Evolutionary conservation across 1,140 invertebrate species (phyloP), one percentile per base, ranked within the genome.

Genomic region (Drosophila sulfurigaster): DNA sequence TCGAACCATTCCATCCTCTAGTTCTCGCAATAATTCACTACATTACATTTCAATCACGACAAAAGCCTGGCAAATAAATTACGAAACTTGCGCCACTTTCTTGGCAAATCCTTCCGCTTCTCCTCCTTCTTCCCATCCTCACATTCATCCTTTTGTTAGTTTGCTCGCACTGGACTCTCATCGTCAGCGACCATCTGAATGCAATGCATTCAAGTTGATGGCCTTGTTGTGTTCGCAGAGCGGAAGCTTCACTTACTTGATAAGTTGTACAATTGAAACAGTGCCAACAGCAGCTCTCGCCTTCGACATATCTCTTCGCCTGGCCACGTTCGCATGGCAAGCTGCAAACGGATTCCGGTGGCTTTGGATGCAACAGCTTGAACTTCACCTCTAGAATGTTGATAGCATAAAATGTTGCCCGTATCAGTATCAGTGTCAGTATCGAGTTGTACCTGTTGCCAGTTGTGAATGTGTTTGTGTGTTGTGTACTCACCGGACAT

Each of bases 241-340:
- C 13, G 15, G 45, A 46, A 35, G n/a, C 56, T 59, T 54, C 70
- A 92, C 91, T 93, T 93, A 97, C 96, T 95, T 98, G 96, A 93
- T 98, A 98, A 88, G 96, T 96, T 48, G 96, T 95, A 92, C 98
- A 99, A 93, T 98, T 97, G 94, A 98, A 96, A 93, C 98, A 99
- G 81, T 98, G 97, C 98, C 98, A 99, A 93, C 98, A 99, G 92
- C 98, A 99, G 78, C 96, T 96, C 90, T 98, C 97, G 0, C 97
- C 97, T 87, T 97, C 97, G 25, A 98, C 96, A 92, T 97, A 98
- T 92, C 97, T 96, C 93, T 98, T 98, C 59, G 97, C 97, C 92
- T 98, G 97, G 1, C 97, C 97, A 32, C 94, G 93, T 70, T 95
- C 95, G 93, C 98, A 99, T 30, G 97, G 96, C 57, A 96, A 94